phyloP scores from a whole-genome alignment of 1,140 invertebrate genomes.

The Grapholita molesta region DNA sequence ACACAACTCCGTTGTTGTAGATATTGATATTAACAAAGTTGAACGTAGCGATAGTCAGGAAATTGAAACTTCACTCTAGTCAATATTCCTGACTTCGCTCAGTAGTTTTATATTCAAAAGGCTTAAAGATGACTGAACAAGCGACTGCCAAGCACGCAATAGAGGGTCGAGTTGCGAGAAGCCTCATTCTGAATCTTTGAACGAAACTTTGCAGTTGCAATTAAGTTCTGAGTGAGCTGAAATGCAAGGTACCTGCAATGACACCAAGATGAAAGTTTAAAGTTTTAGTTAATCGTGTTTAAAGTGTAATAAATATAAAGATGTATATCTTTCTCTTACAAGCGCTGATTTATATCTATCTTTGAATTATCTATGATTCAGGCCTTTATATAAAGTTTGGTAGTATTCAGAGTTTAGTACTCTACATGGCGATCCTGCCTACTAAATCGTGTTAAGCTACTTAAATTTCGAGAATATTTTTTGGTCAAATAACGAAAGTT shows the following conservation, averaged over 20 bases:
- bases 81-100: not conserved
- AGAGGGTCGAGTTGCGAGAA: not conserved
- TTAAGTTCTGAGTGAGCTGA: not conserved
- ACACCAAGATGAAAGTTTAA: not conserved
- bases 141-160: constrained; percentile 13
- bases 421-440: too few species aligned
- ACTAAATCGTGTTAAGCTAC: too few species aligned
- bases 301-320: not conserved
- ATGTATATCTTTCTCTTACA: too few species aligned
- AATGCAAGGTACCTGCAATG: not conserved
- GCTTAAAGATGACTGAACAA: constrained; percentile 14
- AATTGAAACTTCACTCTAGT: not conserved
- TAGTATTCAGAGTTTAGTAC: too few species aligned
- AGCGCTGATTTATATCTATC: too few species aligned
- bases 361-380: too few species aligned
- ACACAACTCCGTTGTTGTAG: not conserved
- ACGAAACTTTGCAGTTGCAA: constrained; percentile 4
- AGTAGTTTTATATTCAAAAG: constrained; percentile 7
- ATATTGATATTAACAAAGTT: not conserved
- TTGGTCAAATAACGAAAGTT: too few species aligned
- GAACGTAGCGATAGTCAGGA: not conserved
- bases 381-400: too few species aligned
- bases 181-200: not conserved
- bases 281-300: not conserved
- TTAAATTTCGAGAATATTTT: too few species aligned